These are phyloP conservation scores for Monochamus alternatus DNA, from an alignment of 2,888 invertebrate genomes.

Conservation along the genomic window DNA sequence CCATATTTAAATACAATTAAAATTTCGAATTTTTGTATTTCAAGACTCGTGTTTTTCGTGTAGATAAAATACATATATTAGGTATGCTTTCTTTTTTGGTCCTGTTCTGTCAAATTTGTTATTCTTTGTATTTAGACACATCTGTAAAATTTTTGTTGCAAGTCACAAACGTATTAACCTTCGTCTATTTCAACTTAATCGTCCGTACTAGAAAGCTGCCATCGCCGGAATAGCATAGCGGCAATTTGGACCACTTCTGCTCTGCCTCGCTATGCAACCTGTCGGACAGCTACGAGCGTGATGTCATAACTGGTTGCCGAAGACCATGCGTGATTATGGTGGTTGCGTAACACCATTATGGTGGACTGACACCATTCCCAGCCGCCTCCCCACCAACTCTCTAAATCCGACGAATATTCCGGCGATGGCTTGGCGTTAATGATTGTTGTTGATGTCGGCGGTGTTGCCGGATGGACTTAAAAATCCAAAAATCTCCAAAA, in stretches of 20 bases:
- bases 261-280: slow-evolving; percentile 36
- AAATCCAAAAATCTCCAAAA: too few relatives aligned
- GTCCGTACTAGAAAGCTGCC: slow-evolving; percentile 5
- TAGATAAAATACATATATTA: too few relatives aligned
- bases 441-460: slow-evolving; percentile 19
- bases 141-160: too few relatives aligned
- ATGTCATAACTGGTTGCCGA: slow-evolving; percentile 47
- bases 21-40: too few relatives aligned
- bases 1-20: too few relatives aligned
- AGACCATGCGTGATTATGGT: slow-evolving; percentile 59
- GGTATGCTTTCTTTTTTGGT: too few relatives aligned
- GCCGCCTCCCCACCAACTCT: slow-evolving; percentile 53
- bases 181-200: background rate
- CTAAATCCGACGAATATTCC: slow-evolving; percentile 32
- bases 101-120: too few relatives aligned
- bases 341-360: slow-evolving; percentile 61
- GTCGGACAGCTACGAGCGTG: slow-evolving; percentile 33
- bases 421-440: slow-evolving; percentile 25
- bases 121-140: too few relatives aligned
- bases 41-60: too few relatives aligned
- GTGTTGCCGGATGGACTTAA: background rate
- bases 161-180: too few relatives aligned
- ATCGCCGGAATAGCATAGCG: slow-evolving; percentile 1
- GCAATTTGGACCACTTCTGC: slow-evolving; percentile 31
- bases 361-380: slow-evolving; percentile 64